Conservation (phyloP, 2,113 vertebrate genomes). For the Manacus vitellinus region DNA sequence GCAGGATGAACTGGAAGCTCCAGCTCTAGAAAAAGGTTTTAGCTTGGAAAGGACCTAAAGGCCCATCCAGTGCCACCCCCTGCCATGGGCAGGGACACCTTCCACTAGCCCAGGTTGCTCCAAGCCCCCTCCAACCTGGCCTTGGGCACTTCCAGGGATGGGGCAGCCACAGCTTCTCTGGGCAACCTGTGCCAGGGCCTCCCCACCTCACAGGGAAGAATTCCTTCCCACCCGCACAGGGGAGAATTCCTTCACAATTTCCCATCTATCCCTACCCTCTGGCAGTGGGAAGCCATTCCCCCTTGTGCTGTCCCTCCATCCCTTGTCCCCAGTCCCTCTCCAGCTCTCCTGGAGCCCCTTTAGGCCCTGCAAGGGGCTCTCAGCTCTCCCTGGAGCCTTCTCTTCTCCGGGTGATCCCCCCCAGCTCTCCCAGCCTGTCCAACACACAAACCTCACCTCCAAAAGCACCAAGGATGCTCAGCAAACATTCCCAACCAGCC, state of each 20-base stretch:
- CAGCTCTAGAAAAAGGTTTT: neutral
- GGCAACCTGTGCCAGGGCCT: neutral
- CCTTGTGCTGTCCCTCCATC: neutral
- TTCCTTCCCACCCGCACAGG: too few species aligned
- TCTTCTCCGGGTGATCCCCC: neutral
- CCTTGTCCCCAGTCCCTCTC: neutral
- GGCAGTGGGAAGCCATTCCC: neutral
- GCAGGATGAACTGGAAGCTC: neutral
- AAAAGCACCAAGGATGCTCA: fast-evolving
- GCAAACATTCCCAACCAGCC: neutral
- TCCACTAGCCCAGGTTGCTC: neutral
- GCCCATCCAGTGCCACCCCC: neutral
- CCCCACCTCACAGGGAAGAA: fast-evolving
- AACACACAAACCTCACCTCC: neutral
- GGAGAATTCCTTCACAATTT: neutral
- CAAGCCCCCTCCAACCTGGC: neutral
- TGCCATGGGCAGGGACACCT: neutral
- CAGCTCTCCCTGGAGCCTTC: neutral
- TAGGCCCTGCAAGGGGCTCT: neutral
- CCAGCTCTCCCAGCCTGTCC: neutral
- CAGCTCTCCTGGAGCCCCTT: neutral
- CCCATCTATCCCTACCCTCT: neutral
- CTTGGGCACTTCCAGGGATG: neutral
- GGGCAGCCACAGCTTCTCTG: neutral
- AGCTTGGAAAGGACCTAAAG: neutral